phyloP scores from a whole-genome alignment of 2,888 invertebrate genomes.

The Polylopha cassiicola region DNA sequence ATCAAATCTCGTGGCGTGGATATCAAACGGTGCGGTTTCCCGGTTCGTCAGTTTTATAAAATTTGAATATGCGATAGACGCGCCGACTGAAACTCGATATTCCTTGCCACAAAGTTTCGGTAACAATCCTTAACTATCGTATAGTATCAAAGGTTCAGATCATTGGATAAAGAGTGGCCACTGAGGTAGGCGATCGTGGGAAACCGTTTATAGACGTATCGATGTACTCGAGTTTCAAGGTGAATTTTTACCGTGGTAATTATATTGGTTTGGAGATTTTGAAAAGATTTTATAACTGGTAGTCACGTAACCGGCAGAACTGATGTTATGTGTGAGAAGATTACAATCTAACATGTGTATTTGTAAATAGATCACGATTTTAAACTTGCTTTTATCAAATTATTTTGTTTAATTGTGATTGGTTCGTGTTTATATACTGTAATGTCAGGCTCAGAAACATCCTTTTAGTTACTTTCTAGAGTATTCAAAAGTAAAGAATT shows the following conservation, averaged over 20 bases:
- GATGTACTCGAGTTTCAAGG: conserved; percentile 55
- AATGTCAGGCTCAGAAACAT: too few relatives aligned
- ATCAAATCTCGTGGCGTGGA: conserved; percentile 3
- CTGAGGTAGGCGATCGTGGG: conserved; percentile 64
- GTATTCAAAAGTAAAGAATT: conserved; percentile 26
- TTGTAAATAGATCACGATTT: too few relatives aligned
- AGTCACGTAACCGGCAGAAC: conserved; percentile 39
- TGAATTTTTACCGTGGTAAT: conserved; percentile 55
- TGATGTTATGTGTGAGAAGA: conserved; percentile 20
- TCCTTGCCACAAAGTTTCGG: conserved; percentile 35
- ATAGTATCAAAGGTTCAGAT: conserved; percentile 38
- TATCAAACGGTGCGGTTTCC: conserved; percentile 45
- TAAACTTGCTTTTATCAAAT: too few relatives aligned
- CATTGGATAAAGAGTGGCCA: conserved; percentile 51
- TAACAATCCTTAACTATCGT: conserved; percentile 31
- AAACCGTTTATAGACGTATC: conserved; percentile 46
- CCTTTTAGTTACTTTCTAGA: too few relatives aligned
- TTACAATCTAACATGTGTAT: too few relatives aligned
- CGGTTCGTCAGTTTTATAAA: conserved; percentile 50
- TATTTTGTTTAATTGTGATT: too few relatives aligned
- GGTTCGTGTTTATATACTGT: too few relatives aligned
- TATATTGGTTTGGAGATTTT: conserved; percentile 36
- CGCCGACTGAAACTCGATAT: conserved; percentile 49
- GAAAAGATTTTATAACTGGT: conserved; percentile 37
- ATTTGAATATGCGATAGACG: conserved; percentile 38